These are phyloP conservation scores for Pachymerium ferrugineum DNA, from an alignment of 2,888 invertebrate species.

Conservation along the genomic window DNA sequence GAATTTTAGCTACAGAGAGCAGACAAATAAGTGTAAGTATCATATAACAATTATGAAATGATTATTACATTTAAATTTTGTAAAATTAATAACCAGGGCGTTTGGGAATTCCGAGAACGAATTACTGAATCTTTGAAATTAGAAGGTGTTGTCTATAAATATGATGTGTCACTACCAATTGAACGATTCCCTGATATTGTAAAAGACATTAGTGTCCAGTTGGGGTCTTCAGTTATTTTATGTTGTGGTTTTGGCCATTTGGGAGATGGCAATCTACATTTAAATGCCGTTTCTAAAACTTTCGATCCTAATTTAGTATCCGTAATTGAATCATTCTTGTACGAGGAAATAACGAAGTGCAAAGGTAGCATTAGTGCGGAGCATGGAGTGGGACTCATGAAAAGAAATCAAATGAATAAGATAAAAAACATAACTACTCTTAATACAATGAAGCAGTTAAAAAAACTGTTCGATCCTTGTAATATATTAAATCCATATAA, in stretches of 20 bases:
- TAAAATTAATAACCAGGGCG: slow-evolving; percentile 50
- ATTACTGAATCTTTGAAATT: slow-evolving; percentile 68
- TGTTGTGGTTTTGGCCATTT: slow-evolving; percentile 91
- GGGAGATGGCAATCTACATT: slow-evolving; percentile 92
- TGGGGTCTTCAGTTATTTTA: slow-evolving; percentile 55
- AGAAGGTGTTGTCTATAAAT: slow-evolving; percentile 89
- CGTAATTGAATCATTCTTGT: slow-evolving; percentile 78
- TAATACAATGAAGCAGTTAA: slow-evolving; percentile 72
- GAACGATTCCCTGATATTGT: slow-evolving; percentile 78
- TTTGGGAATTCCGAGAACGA: slow-evolving; percentile 83
- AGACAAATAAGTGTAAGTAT: slow-evolving; percentile 65
- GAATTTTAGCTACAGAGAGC: slow-evolving; percentile 77
- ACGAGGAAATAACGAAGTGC: slow-evolving; percentile 70
- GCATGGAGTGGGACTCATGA: slow-evolving; percentile 89
- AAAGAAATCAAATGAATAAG: slow-evolving; percentile 69
- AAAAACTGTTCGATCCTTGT: slow-evolving; percentile 84
- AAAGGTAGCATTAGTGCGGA: slow-evolving; percentile 89
- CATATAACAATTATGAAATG: slow-evolving; percentile 24
- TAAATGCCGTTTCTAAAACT: slow-evolving; percentile 66
- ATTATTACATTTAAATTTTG: background rate
- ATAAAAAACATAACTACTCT: slow-evolving; percentile 68
- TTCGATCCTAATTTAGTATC: slow-evolving; percentile 49
- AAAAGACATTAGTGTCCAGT: slow-evolving; percentile 59
- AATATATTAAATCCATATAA: slow-evolving; percentile 95
- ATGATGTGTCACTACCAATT: slow-evolving; percentile 87